Evolutionary conservation across 2,113 vertebrate genomes (phyloP).

Genomic region (Microtus richardsoni): DNA sequence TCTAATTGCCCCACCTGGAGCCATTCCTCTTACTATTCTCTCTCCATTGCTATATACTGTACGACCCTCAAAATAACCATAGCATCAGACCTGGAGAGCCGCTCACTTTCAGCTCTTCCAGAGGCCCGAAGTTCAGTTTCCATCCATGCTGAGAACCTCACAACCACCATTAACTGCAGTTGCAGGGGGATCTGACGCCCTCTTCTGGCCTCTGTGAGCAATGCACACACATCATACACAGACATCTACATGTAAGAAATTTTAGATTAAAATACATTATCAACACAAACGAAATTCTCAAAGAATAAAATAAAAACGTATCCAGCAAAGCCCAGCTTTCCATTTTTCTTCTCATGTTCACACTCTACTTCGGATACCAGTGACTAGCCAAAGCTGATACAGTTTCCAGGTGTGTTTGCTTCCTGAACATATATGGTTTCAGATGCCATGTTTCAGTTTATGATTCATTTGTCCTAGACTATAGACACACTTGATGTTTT

Average conservation of each 20-base stretch:
- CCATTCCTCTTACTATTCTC: neutral
- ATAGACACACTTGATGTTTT: neutral
- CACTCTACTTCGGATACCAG: rapidly evolving
- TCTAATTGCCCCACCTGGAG: neutral
- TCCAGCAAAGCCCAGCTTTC: neutral
- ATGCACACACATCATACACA: neutral
- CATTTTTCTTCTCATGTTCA: neutral
- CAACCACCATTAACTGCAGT: neutral
- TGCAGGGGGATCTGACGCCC: neutral
- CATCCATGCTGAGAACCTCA: neutral
- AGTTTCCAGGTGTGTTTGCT: neutral
- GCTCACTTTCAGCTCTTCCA: neutral
- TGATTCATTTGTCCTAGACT: neutral
- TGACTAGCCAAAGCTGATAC: too few relatives aligned
- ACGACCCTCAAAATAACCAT: neutral
- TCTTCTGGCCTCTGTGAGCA: neutral
- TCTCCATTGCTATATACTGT: neutral
- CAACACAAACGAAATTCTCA: neutral
- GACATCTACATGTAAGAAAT: neutral
- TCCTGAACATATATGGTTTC: neutral
- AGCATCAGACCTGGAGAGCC: neutral
- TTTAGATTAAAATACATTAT: neutral
- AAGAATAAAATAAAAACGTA: neutral
- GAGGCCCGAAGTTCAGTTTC: neutral
- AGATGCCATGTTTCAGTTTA: rapidly evolving